Base-by-base conservation (phyloP, 2,113 vertebrate species). In the Microtus oregoni region DNA sequence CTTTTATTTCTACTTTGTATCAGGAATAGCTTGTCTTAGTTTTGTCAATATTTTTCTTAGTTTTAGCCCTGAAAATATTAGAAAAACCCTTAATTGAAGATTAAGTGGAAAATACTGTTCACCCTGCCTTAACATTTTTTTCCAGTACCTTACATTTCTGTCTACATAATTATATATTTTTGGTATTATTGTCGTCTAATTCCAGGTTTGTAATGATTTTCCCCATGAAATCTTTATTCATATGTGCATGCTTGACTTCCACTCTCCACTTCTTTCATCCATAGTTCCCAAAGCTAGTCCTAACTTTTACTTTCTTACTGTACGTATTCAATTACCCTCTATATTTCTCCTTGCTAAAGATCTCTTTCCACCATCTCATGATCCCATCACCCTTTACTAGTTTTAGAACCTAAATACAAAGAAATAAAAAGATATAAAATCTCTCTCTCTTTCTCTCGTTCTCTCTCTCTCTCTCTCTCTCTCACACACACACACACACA, bases 401-500 rank as follows among this genome's bases (percentile, higher is more conserved):
- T 70, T 70, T 70, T 87, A 47, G 47, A 19, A 68, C 17, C 41
- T 67, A 86, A 41, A 47, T 32, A 22, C 28, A 68, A 86, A 68
- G 41, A 86, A 8, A 65, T 68, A 70, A 24, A 70, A 50, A 70
- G 4, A 15, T 15, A 50, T 15, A 50, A 20, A n/a, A 10, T 50
- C 55, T 58, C 55, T 58, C 55, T 58, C 52, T 52, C 52, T 55
- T 14, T 55, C 52, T 52, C 3, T 14, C 12, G 13, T 12, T 52
- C 50, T 52, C 52, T 52, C 52, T 52, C 52, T 52, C 50, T 50
- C 50, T 52, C 50, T 52, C 52, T 52, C 52, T 52, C 52, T 52
- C 52, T 14, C 47, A 0, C 9, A 50, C 10, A 26, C 0, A 38
- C 13, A 26, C 32, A 63, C 58, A 55, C 10, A 26, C 0, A 38